Base-by-base conservation (phyloP, 1,140 invertebrate genomes). In the Dufourea novaeangliae region DNA sequence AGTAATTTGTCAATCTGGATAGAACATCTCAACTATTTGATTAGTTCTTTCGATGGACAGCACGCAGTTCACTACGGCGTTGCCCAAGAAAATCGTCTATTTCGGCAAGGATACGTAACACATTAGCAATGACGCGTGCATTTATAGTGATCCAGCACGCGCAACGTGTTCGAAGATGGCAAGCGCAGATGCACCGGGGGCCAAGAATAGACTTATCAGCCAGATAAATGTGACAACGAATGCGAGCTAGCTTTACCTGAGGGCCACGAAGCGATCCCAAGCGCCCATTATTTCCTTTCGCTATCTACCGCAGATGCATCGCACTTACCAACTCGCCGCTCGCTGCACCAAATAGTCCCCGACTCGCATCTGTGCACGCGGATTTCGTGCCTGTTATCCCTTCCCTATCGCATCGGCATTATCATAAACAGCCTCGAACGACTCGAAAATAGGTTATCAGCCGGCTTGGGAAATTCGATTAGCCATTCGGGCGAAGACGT, bases 161-260 rank as follows among this genome's bases (percentile, higher is more conserved):
- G 64, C 39, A 69, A 70, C 66, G 78, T 80, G 66, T 64, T 70
- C 39, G 66, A 70, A 80, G 73, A 80, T 80, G 62, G 78, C 64
- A 77, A 50, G 66, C 29, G 46, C 32, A 80, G 73, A 80, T 80
- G 78, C 63, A 32, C 41, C 8, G 44, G n/a, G n/a, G n/a, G 41
- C 73, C 73, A 62, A 63, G 66, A 77, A 80, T 80, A 80, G 66
- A 80, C 78, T 80, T 77, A 80, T 80, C 78, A 77, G 73, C 57
- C 71, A 80, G 78, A 80, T 64, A 80, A 80, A 80, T 80, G 73
- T 80, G 73, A 80, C 73, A 80, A 80, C 73, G 66, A 80, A 77
- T 54, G 78, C 29, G 73, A 70, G 50, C 63, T 64, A 77, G 73
- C 59, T 77, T 64, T 77, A 77, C 64, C 78, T 70, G 63, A 25